These are phyloP conservation scores for Galeopterus variegatus DNA, from an alignment of 2,113 vertebrate genomes.

Conservation along the genomic window DNA sequence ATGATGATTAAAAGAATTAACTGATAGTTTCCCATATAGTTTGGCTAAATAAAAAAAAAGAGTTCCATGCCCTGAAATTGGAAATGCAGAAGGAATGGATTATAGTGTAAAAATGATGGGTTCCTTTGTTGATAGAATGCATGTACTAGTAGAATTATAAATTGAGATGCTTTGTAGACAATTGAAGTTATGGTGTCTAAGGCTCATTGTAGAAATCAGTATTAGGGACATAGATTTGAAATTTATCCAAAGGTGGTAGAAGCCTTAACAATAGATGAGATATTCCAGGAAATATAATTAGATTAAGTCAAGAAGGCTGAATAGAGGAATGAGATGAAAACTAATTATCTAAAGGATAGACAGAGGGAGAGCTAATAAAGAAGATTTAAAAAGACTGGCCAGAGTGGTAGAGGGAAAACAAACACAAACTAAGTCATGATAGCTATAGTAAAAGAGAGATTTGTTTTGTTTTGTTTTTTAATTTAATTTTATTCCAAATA, in stretches of 20 bases:
- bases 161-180: neutral
- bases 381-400: neutral
- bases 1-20: neutral
- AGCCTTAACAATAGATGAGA: neutral
- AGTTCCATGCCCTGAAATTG: neutral
- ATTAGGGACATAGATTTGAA: neutral
- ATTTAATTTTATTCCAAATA: no score
- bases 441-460: neutral
- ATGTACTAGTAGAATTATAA: neutral
- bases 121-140: neutral
- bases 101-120: neutral
- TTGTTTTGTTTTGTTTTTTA: no score
- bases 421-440: neutral
- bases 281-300: neutral
- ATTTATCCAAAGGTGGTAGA: neutral
- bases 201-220: neutral
- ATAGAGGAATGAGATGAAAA: neutral
- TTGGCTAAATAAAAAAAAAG: neutral
- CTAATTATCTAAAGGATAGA: neutral
- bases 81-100: neutral
- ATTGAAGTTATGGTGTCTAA: neutral
- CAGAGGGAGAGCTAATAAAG: neutral
- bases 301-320: neutral
- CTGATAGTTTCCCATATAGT: neutral
- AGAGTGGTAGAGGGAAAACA: neutral